Percentiles rank a stretch among this genome's conserved stretches.
Evolutionary conservation across 2,797 vertebrate species (phyloP).

Genomic region (Anas flavirostris): DNA sequence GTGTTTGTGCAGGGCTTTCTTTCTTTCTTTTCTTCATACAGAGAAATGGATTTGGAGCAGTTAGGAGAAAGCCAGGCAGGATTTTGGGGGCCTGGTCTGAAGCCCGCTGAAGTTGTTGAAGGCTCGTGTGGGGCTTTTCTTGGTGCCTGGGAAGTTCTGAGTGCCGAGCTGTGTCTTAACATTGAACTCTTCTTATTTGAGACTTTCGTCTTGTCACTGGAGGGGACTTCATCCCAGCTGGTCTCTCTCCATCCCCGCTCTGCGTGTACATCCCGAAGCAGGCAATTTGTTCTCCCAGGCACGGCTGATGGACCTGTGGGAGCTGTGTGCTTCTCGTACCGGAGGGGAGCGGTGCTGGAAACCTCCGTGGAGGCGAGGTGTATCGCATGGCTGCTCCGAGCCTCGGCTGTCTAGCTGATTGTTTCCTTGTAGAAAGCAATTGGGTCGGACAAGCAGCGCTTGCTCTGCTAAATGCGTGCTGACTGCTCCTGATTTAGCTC

Average conservation of each 20-base stretch:
- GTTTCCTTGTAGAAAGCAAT: neutral
- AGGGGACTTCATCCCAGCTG: neutral
- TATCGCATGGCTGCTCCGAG: neutral
- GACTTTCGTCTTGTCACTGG: neutral
- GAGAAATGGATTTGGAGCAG: neutral
- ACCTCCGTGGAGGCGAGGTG: neutral
- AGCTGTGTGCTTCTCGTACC: neutral
- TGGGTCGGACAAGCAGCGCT: neutral
- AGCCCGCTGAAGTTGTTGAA: neutral
- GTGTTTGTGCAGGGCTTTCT: neutral
- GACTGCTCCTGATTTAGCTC: neutral
- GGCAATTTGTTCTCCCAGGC: neutral
- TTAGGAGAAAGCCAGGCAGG: rapidly evolving
- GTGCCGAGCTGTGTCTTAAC: neutral
- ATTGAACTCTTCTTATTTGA: neutral
- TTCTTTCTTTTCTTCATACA: neutral
- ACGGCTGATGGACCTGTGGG: rapidly evolving
- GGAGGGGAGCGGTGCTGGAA: neutral
- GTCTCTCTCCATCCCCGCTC: neutral
- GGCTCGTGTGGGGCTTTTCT: rapidly evolving
- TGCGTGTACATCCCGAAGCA: neutral
- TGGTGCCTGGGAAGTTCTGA: neutral
- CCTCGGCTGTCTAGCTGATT: neutral
- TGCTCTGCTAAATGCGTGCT: neutral
- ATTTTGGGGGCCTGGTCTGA: neutral